Percentiles rank a stretch among this genome's conserved stretches.
These are phyloP conservation scores for Cryptocheilus praepositus DNA, from an alignment of 2,888 invertebrate genomes.

Conservation along the genomic window DNA sequence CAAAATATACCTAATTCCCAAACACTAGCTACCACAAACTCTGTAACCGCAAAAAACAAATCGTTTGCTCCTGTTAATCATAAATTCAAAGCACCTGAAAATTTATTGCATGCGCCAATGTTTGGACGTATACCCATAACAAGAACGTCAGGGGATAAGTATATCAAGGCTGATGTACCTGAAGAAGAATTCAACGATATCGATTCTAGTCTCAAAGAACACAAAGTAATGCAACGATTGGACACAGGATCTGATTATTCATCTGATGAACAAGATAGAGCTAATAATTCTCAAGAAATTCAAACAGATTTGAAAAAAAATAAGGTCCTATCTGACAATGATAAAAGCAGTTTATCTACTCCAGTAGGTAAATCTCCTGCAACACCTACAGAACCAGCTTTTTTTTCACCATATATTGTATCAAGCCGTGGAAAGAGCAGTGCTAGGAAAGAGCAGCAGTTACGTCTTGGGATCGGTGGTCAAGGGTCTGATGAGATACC, in stretches of 20 bases:
- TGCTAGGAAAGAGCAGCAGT: slow-evolving; percentile 76
- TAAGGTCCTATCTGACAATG: not conserved
- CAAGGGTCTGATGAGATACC: slow-evolving; percentile 51
- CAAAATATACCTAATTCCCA: slow-evolving; percentile 1
- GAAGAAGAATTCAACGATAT: not conserved
- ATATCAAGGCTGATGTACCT: not conserved
- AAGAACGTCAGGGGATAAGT: slow-evolving; percentile 8
- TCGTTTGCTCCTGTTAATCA: slow-evolving; percentile 79
- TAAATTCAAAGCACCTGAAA: slow-evolving; percentile 76
- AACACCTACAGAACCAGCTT: slow-evolving; percentile 36
- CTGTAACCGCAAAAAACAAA: not conserved
- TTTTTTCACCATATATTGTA: slow-evolving; percentile 77
- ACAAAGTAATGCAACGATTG: not conserved
- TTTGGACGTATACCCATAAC: slow-evolving; percentile 46
- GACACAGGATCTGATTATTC: slow-evolving; percentile 22
- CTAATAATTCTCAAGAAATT: not conserved
- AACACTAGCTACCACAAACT: not conserved
- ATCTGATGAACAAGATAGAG: slow-evolving; percentile 25
- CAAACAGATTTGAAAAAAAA: not conserved
- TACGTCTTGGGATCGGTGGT: slow-evolving; percentile 45
- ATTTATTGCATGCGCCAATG: slow-evolving; percentile 50
- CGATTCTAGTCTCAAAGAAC: not conserved
- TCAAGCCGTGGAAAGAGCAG: slow-evolving; percentile 79
- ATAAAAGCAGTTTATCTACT: not conserved
- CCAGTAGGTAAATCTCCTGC: slow-evolving; percentile 3